These are phyloP conservation scores for Cerceris rybyensis DNA, from an alignment of 2,888 invertebrate genomes.

Conservation along the genomic window DNA sequence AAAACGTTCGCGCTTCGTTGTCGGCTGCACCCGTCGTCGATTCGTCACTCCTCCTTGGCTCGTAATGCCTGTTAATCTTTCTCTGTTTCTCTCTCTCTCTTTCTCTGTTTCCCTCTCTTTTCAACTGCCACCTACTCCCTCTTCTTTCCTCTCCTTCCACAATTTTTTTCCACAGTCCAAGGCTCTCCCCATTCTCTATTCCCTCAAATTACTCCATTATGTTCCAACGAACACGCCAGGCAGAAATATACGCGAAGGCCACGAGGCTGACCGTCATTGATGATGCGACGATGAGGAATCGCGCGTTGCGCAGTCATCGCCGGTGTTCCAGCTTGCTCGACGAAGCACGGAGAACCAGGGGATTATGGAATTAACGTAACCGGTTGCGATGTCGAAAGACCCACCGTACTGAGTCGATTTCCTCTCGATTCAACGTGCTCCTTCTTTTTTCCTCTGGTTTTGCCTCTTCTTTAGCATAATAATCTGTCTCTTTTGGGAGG, in stretches of 20 bases:
- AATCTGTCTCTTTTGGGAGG: background rate
- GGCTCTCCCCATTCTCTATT: conserved; percentile 9
- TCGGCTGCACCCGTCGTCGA: conserved; percentile 58
- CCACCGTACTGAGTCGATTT: conserved; percentile 12
- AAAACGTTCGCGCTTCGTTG: conserved; percentile 66
- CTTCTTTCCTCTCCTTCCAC: background rate
- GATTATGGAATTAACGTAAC: conserved; percentile 51
- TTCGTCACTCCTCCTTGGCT: conserved; percentile 55
- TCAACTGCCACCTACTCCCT: background rate
- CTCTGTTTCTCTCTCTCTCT: conserved; percentile 19
- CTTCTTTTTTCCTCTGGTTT: conserved; percentile 15
- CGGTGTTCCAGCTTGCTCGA: conserved; percentile 21
- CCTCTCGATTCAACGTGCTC: background rate
- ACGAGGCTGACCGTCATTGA: conserved; percentile 34
- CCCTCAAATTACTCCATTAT: conserved; percentile 23
- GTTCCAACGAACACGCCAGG: conserved; percentile 18
- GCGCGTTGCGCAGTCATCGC: conserved; percentile 39
- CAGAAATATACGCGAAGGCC: conserved; percentile 54
- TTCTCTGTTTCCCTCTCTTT: conserved; percentile 12
- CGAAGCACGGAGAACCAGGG: conserved; percentile 30
- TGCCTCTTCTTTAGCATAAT: background rate
- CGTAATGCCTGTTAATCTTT: conserved; percentile 36
- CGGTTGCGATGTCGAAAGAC: conserved; percentile 47
- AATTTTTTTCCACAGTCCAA: background rate
- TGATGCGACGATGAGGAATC: conserved; percentile 26